phyloP scores from a whole-genome alignment of 92 coral and sea anemone species.

The Hydrozoanthus gracilis region DNA sequence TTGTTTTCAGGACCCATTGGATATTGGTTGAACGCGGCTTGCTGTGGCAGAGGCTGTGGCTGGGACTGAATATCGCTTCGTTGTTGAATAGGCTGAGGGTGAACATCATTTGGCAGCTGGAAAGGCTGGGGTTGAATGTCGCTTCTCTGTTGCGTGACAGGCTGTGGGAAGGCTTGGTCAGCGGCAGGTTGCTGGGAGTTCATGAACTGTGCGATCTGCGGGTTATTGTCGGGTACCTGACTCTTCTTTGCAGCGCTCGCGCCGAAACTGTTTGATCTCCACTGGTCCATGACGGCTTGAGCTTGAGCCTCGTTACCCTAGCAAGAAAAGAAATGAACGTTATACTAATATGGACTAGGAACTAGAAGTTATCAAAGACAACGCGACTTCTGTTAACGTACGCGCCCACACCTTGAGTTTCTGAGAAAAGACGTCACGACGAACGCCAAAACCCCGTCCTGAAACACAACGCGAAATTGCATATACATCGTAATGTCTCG shows the following conservation, averaged over 20 bases:
- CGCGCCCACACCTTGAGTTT: too few species aligned
- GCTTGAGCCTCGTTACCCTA: conserved; percentile 57
- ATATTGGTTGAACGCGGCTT: conserved; percentile 30
- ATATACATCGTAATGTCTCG: too few species aligned
- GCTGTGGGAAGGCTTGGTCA: conserved; percentile 32
- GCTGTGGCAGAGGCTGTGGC: conserved; percentile 46
- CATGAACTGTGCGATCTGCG: conserved; percentile 84
- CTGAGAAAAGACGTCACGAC: too few species aligned
- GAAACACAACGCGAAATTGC: too few species aligned
- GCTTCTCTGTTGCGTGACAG: conserved; percentile 26
- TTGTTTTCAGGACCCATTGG: conserved; percentile 46
- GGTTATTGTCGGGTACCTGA: conserved; percentile 51
- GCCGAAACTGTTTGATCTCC: conserved; percentile 72
- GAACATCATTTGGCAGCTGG: conserved; percentile 62
- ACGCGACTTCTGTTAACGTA: too few species aligned
- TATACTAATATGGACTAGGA: too few species aligned
- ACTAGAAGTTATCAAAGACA: too few species aligned
- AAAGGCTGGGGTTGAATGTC: conserved; percentile 11
- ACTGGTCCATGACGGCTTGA: conserved; percentile 66
- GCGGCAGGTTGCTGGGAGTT: conserved; percentile 77
- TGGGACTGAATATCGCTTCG: not conserved
- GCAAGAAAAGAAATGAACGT: too few species aligned
- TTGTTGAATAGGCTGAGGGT: conserved; percentile 29
- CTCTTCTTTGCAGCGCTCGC: conserved; percentile 65
- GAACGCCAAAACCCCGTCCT: too few species aligned